Evolutionary conservation across 2,888 invertebrate genomes (phyloP).

Genomic region (Platerodrilus igneus): DNA sequence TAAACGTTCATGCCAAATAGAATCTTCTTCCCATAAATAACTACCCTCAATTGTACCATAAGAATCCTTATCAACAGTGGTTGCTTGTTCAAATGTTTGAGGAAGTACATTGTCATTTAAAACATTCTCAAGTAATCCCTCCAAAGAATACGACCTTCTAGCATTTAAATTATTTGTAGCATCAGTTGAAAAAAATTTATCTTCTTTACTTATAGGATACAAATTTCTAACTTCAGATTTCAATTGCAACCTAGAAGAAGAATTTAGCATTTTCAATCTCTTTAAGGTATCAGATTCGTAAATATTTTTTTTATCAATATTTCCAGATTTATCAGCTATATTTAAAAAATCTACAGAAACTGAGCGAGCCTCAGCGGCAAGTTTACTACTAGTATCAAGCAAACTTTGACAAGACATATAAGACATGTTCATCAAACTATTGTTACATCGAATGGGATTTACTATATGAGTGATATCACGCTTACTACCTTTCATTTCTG

Average conservation of each 20-base stretch:
- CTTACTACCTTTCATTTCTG: conserved; percentile 58
- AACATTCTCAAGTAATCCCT: conserved; percentile 56
- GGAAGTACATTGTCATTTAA: conserved; percentile 33
- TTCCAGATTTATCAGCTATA: conserved; percentile 60
- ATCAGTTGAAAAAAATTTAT: conserved; percentile 36
- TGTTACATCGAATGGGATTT: conserved; percentile 59
- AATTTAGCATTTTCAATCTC: conserved; percentile 55
- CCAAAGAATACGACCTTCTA: conserved; percentile 55
- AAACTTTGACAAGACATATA: conserved; percentile 26
- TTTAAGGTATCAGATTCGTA: conserved; percentile 65
- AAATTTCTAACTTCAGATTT: conserved; percentile 52
- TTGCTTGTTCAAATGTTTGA: conserved; percentile 18
- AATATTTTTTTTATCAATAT: conserved; percentile 65
- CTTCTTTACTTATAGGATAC: conserved; percentile 34
- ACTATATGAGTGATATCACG: conserved; percentile 69
- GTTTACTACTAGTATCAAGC: conserved; percentile 47
- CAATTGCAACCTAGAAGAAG: conserved; percentile 49
- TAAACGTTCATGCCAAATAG: conserved; percentile 74
- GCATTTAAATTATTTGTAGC: conserved; percentile 36
- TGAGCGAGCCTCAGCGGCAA: conserved; percentile 57
- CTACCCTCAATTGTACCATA: conserved; percentile 54
- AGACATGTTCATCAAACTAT: conserved; percentile 25
- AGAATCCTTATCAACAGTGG: conserved; percentile 22
- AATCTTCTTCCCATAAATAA: conserved; percentile 79
- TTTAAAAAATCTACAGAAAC: conserved; percentile 64